Evolutionary conservation across 2,113 vertebrate genomes (phyloP).

Genomic region (Albula goreensis): DNA sequence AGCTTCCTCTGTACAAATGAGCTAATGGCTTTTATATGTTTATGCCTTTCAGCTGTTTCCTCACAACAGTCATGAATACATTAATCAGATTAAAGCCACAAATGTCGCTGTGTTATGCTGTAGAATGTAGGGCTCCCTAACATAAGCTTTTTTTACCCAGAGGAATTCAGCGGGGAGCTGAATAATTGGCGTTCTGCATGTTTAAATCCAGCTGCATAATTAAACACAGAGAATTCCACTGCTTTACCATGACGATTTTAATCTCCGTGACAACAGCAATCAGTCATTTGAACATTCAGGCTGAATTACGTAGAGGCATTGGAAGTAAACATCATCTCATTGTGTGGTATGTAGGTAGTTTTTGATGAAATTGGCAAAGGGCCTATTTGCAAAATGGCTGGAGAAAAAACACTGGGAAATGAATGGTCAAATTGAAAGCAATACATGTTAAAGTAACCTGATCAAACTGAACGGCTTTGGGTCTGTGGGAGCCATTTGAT

Average conservation of each 20-base stretch:
- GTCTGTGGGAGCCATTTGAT: background rate
- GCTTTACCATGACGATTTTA: background rate
- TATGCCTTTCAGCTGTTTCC: background rate
- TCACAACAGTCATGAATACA: constrained; percentile 4
- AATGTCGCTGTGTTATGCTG: background rate
- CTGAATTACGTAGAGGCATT: background rate
- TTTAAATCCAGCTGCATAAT: background rate
- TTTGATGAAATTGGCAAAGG: background rate
- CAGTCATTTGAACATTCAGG: background rate
- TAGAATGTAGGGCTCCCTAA: background rate
- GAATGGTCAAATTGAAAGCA: background rate
- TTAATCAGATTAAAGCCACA: background rate
- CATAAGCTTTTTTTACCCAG: background rate
- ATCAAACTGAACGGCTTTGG: background rate
- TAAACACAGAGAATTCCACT: background rate
- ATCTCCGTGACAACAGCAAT: background rate
- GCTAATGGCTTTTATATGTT: background rate
- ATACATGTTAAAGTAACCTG: background rate
- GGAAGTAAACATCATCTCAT: background rate
- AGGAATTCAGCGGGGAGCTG: background rate
- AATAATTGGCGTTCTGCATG: background rate
- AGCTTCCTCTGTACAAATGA: background rate
- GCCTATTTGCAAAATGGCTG: background rate
- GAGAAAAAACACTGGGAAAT: background rate
- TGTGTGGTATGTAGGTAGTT: background rate